Base-by-base conservation (phyloP, 2,888 invertebrate species). In the Villa cingulata region DNA sequence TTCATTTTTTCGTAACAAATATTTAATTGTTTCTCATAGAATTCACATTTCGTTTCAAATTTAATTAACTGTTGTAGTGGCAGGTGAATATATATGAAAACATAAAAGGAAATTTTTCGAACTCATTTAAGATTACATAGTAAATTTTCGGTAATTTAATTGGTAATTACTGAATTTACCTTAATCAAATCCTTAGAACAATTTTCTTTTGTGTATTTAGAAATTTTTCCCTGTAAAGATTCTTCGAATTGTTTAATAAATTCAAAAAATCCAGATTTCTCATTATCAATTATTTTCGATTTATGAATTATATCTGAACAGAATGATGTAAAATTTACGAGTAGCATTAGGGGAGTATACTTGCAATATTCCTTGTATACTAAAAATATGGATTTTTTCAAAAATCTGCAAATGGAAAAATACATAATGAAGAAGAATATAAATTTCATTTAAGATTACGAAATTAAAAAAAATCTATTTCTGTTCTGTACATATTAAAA, bases 261-360 rank as follows among this genome's bases (percentile, higher is more conserved):
- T 15, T 45, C 27, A 17, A n/a, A n/a, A 12, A 19, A 17, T 23
- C 4, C 7, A 5, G 19, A 20, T 16, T 41, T 27, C 7, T 48
- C 43, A 20, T 52, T 51, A 19, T n/a, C n/a, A n/a, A n/a, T n/a
- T n/a, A 51, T 54, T 45, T 49, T 48, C 2, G 49, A 16, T 6
- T 55, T 55, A 14, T 51, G 57, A 7, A 51, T 51, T 43, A 63
- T 62, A 50, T 60, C 62, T 16, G 58, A 55, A 45, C 65, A 62
- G 15, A 63, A 58, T 50, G 59, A 62, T 37, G 63, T 59, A 52
- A 67, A 70, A 49, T 69, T 65, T 19, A 57, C 61, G 2, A 69
- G 59, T 56, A 63, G 62, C 57, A 69, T 61, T 39, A 69, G 49
- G 2, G 69, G 69, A 32, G 68, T 68, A 45, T 62, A 69, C 57